phyloP scores from a whole-genome alignment of 2,797 vertebrate genomes.

The Forpus xanthops region DNA sequence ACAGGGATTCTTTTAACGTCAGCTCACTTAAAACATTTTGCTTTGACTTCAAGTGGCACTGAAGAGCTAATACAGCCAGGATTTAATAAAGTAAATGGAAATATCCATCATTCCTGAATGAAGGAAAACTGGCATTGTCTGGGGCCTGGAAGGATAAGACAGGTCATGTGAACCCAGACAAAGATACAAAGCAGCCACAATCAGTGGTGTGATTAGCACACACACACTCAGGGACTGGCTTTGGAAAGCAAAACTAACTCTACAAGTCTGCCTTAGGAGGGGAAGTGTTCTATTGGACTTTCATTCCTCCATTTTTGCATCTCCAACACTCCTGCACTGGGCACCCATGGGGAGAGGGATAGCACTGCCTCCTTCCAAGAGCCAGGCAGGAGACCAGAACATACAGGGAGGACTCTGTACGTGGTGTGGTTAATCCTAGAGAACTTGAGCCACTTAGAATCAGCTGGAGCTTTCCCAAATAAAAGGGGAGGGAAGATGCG shows the following conservation, averaged over 20 bases:
- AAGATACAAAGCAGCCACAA: neutral
- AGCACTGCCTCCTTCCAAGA: neutral
- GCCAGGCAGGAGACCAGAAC: neutral
- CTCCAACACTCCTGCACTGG: neutral
- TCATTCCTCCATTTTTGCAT: neutral
- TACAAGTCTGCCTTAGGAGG: neutral
- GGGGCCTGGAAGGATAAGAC: neutral
- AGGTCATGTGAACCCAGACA: neutral
- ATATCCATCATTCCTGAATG: neutral
- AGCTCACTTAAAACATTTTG: neutral
- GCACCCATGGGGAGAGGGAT: neutral
- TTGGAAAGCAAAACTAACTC: neutral
- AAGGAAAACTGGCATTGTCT: neutral
- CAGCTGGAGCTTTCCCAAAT: neutral
- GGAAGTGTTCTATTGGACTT: neutral
- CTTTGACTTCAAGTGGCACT: neutral
- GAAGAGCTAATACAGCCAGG: neutral
- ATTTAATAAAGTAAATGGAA: conserved; percentile 14
- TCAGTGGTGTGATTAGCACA: neutral
- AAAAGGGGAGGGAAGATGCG: neutral
- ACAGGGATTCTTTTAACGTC: neutral
- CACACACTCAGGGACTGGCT: neutral
- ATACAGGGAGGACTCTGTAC: neutral
- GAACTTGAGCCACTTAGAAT: neutral
- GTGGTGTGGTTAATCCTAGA: neutral